These are phyloP conservation scores for Hippolais icterina DNA, from an alignment of 2,113 vertebrate species.

Conservation along the genomic window DNA sequence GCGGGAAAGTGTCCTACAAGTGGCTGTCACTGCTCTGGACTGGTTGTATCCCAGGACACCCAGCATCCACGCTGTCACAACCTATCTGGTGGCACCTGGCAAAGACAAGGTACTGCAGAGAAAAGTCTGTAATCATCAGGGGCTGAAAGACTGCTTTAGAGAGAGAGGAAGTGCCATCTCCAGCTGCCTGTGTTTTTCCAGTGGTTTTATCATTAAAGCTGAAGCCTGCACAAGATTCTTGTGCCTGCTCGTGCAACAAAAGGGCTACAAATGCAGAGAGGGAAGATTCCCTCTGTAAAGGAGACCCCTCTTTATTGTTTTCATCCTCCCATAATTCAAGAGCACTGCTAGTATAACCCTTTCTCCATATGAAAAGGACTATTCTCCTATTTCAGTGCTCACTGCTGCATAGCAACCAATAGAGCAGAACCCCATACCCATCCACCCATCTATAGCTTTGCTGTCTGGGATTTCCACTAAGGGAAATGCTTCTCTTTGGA, in stretches of 20 bases:
- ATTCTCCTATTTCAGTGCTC: not conserved
- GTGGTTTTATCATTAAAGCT: not conserved
- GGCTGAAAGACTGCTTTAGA: not conserved
- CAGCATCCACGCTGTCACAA: slow-evolving; percentile 28
- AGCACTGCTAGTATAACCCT: not conserved
- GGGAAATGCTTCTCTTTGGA: not conserved
- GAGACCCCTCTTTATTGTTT: not conserved
- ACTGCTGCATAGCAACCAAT: not conserved
- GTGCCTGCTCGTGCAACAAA: not conserved
- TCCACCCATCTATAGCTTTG: not conserved
- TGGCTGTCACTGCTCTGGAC: slow-evolving; percentile 59
- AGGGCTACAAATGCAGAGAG: not conserved
- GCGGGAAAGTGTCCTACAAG: slow-evolving; percentile 63
- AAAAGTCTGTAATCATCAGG: not conserved
- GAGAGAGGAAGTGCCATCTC: not conserved
- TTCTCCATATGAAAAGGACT: not conserved
- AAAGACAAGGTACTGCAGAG: slow-evolving; percentile 55
- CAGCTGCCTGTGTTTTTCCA: not conserved
- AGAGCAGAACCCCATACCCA: not conserved
- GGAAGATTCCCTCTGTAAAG: not conserved
- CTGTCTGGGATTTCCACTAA: not conserved
- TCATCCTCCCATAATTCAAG: not conserved
- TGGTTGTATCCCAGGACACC: slow-evolving; percentile 64
- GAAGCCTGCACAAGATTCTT: not conserved
- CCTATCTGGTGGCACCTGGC: slow-evolving; percentile 62